Percentiles rank a stretch among this genome's conserved stretches.
Conservation (phyloP, 23 tunicate genomes). For the Oikopleura albicans region DNA sequence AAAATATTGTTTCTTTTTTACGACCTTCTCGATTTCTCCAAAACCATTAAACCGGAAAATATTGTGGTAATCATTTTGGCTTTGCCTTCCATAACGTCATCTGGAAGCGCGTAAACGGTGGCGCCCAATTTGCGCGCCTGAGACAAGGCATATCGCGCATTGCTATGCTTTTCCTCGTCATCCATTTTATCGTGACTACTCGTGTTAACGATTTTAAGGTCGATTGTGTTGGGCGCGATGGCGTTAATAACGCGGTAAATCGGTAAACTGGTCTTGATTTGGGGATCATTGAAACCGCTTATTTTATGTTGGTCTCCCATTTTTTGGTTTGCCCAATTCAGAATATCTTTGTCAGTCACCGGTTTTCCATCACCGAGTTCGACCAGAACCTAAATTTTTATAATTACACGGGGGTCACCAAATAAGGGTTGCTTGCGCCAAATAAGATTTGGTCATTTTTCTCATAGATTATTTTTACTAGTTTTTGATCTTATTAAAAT, state of each 20-base stretch:
- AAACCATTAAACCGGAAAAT: not conserved
- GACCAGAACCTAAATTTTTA: not conserved
- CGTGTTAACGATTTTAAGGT: not conserved
- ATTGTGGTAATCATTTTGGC: not conserved
- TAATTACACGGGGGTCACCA: too few species aligned
- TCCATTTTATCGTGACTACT: not conserved
- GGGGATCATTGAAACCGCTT: not conserved
- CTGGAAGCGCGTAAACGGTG: slow-evolving; percentile 12
- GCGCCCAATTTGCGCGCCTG: slow-evolving; percentile 12
- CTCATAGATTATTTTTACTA: too few species aligned
- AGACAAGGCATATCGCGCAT: slow-evolving; percentile 8
- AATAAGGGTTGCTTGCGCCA: too few species aligned
- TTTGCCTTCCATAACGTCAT: not conserved
- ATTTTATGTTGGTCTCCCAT: not conserved
- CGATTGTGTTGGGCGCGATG: not conserved
- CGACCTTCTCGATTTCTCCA: too few species aligned
- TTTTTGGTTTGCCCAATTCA: not conserved
- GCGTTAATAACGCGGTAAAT: slow-evolving; percentile 14
- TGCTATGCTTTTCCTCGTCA: not conserved
- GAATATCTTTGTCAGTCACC: not conserved
- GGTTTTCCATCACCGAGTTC: slow-evolving; percentile 18
- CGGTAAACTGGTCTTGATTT: not conserved
- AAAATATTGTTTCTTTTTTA: too few species aligned
- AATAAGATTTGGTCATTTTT: too few species aligned
- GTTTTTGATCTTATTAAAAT: too few species aligned